A percentile compares a stretch with the other conserved stretches of the same genome.
phyloP scores from a whole-genome alignment of 2,888 invertebrate species.

The Prostheceraeus crozeri region DNA sequence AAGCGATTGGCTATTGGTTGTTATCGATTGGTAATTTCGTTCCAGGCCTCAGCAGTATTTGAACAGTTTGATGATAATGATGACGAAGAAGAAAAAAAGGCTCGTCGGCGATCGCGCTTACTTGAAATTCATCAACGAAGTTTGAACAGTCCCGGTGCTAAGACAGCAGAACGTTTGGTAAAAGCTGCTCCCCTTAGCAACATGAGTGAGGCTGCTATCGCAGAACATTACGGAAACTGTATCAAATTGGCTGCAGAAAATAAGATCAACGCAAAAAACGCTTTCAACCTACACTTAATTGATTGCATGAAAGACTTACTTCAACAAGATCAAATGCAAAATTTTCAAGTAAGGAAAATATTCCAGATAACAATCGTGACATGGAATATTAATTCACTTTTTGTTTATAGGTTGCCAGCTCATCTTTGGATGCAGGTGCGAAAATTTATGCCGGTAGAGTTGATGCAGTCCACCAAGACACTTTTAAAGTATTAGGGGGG shows the following conservation, averaged over 20 bases:
- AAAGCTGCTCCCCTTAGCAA: not conserved
- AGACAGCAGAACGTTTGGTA: not conserved
- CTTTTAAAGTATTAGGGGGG: slow-evolving; percentile 64
- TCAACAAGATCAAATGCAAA: slow-evolving; percentile 30
- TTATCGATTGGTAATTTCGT: too few relatives aligned
- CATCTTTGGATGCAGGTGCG: slow-evolving; percentile 76
- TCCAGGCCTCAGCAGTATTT: too few relatives aligned
- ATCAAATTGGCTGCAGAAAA: slow-evolving; percentile 40
- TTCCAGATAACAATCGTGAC: too few relatives aligned
- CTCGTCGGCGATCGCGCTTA: slow-evolving; percentile 22
- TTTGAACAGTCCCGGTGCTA: not conserved
- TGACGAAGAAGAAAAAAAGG: slow-evolving; percentile 20
- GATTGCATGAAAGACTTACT: slow-evolving; percentile 61
- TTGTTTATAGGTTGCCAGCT: slow-evolving; percentile 66
- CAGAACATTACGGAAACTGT: slow-evolving; percentile 39
- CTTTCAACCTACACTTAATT: slow-evolving; percentile 76
- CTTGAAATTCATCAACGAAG: not conserved
- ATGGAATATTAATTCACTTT: slow-evolving; percentile 7
- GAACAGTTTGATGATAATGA: too few relatives aligned
- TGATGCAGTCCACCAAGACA: slow-evolving; percentile 73
- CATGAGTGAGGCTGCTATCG: slow-evolving; percentile 26
- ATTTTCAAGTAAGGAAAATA: slow-evolving; percentile 34
- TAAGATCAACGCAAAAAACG: slow-evolving; percentile 82
- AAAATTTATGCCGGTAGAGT: slow-evolving; percentile 80
- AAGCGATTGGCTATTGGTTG: too few relatives aligned